Base-by-base conservation (phyloP, 2,113 vertebrate genomes). In the Hyperoodon ampullatus region DNA sequence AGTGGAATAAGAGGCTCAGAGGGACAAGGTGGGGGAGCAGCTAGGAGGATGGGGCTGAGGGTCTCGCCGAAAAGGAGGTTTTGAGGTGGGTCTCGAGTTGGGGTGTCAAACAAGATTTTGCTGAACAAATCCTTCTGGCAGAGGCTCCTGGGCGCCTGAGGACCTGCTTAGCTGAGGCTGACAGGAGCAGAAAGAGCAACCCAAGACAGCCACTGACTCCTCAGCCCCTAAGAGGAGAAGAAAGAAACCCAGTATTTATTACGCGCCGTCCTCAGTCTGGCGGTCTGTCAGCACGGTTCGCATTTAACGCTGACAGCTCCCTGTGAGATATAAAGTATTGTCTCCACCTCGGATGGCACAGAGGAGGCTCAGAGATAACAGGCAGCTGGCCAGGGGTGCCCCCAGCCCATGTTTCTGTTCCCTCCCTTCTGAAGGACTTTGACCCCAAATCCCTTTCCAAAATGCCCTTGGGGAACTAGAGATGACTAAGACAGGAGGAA, bases 221-320 rank as follows among this genome's bases (percentile, higher is more conserved):
- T 95, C 42, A 50, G 71, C 65, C 71, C 60, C 8, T 50, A 13
- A 61, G 16, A 50, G 78, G 8, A 53, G 84, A 61, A 85, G 71
- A 75, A 71, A 66, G 95, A 75, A 96, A 84, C 58, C 72, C 80
- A 75, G 4, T 65, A 80, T 66, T 92, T 87, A 35, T 33, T 28
- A 28, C 30, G 81, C 61, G 0, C 33, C 15, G 1, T 11, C 11
- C 2, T 5, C 0, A 12, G 90, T 39, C 65, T 78, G 94, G 60
- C 42, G 3, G 39, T 23, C 63, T 28, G 63, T 96, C 68, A 39
- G 68, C 33, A 0, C 13, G 0, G 6, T 30, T 93, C 83, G 89
- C 92, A 42, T 71, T 87, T 90, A 88, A 88, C 6, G 53, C 90
- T 88, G 94, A 94, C 44, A 24, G 8, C 58, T 84, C 92, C 83